Percentiles rank a stretch among this genome's conserved stretches.
Conservation (phyloP, 2,797 vertebrate species). For the Macrochelys suwanniensis region DNA sequence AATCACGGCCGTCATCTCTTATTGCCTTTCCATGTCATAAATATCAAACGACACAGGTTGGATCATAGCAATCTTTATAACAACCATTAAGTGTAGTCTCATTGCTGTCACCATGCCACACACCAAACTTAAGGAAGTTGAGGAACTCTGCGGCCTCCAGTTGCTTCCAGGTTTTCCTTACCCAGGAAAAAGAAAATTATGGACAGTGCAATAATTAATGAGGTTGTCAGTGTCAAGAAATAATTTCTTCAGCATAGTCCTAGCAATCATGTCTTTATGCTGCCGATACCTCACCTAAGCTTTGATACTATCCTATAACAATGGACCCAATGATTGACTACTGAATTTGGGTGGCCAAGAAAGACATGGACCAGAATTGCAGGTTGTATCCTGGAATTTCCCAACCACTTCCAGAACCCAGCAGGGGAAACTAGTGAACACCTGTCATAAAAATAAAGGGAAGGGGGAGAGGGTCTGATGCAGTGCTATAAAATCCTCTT, state of each 20-base stretch:
- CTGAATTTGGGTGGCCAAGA: not conserved
- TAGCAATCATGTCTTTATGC: not conserved
- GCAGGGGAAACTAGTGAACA: rapidly evolving
- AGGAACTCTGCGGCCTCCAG: not conserved
- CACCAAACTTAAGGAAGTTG: too few relatives aligned
- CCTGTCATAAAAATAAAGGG: too few relatives aligned
- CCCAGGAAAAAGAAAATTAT: not conserved
- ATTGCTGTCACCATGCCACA: not conserved
- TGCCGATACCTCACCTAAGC: not conserved
- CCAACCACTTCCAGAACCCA: not conserved
- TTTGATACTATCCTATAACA: not conserved
- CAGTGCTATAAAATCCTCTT: too few relatives aligned
- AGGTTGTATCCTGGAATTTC: not conserved
- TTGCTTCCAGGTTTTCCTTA: not conserved
- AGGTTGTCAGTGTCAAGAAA: not conserved
- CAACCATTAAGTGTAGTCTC: not conserved
- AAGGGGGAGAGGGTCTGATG: too few relatives aligned
- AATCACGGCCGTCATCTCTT: not conserved
- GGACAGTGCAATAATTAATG: not conserved
- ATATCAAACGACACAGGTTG: not conserved
- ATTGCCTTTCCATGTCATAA: not conserved
- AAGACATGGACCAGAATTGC: not conserved
- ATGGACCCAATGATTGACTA: not conserved
- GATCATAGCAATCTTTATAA: not conserved
- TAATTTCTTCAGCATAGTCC: not conserved